Evolutionary conservation across 2,797 vertebrate species (phyloP), one percentile per base, ranked within the genome.

Genomic region (Pristis pectinata): DNA sequence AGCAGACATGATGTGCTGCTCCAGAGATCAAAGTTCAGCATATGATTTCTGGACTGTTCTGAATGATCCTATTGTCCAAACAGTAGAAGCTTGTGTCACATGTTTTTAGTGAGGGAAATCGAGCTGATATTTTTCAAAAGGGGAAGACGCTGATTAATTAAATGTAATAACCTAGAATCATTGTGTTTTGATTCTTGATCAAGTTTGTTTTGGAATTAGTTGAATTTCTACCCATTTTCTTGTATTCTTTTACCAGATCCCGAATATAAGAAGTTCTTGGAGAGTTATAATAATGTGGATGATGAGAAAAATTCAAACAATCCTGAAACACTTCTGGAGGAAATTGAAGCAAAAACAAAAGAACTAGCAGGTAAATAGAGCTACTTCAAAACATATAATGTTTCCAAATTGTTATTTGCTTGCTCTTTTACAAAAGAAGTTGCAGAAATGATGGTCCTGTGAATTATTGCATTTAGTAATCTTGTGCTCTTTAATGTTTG

Each of bases 341-440:
- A 99, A 97, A 98, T 99, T 95, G 99, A 99, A 96, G 98, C 98
- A 79, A 99, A 97, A 97, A 98, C 99, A 95, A 99, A 99, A 97
- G 99, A 99, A 96, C 97, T 99, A 95, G 98, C 98, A 95, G 98
- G 99, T 99, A 97, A 96, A 97, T 96, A 8, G 70, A 17, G 15
- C 67, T 53, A 41, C 44, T 74, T 93, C 13, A 64, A 41, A 37
- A 87, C 24, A 64, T 61, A 44, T 11, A 30, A 61, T 61, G 30
- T 59, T 87, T 87, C 56, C 10, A 34, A 61, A n/a, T 19, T 64
- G 1, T 6, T 8, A 10, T 37, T n/a, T 24, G 1, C 37, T 91
- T 89, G 56, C 22, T 67, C 5, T 34, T n/a, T 34, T 37, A 5
- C 19, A 41, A 79, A 41, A 79, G 41, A n/a, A 34, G 56, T 34